Conservation (phyloP, 2,888 invertebrate species). For the Tinea trinotella region DNA sequence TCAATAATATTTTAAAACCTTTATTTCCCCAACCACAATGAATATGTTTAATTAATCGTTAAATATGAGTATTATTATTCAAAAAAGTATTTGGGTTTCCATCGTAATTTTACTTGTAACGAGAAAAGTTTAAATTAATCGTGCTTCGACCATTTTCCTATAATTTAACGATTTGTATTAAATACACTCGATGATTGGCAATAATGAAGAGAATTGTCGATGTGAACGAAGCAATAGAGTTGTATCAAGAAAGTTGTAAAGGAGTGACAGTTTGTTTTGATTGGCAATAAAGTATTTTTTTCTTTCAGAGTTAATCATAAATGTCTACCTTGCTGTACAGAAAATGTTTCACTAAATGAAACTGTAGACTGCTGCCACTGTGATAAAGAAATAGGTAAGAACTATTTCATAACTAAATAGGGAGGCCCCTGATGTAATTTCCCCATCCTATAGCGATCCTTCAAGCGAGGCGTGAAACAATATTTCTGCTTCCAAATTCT, state of each 20-base stretch:
- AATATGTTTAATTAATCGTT: too few relatives aligned
- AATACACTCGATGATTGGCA: background rate
- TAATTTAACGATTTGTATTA: background rate
- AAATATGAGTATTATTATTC: background rate
- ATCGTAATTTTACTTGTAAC: background rate
- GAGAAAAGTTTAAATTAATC: constrained; percentile 11
- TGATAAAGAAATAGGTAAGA: constrained; percentile 76
- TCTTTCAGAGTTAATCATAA: constrained; percentile 76
- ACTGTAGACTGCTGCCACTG: constrained; percentile 79
- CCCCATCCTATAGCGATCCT: too few relatives aligned
- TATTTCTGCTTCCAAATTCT: too few relatives aligned
- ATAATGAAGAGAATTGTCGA: too few relatives aligned
- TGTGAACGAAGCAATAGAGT: too few relatives aligned
- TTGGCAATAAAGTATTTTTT: background rate
- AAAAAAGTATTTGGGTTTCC: background rate
- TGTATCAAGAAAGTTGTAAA: too few relatives aligned
- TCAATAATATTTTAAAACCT: too few relatives aligned
- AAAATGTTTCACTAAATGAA: constrained; percentile 35
- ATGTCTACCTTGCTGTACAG: constrained; percentile 81
- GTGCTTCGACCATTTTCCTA: background rate
- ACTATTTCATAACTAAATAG: background rate
- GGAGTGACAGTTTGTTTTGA: too few relatives aligned
- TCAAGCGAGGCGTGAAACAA: too few relatives aligned
- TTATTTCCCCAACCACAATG: too few relatives aligned
- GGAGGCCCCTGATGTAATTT: too few relatives aligned